These are phyloP conservation scores for Plectus sambesii DNA, from an alignment of 1,140 invertebrate species.

Conservation along the genomic window DNA sequence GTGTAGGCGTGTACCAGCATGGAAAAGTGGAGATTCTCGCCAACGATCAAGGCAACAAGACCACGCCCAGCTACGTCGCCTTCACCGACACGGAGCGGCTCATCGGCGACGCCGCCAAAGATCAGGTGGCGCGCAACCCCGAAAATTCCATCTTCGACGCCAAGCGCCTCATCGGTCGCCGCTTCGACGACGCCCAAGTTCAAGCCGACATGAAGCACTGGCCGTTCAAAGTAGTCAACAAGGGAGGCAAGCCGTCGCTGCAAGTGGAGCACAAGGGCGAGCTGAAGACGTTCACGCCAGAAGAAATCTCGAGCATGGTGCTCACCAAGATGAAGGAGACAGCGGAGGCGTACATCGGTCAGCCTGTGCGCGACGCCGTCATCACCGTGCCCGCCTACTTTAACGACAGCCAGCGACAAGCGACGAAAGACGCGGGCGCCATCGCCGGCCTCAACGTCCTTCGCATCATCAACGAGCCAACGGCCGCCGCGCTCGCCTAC, in stretches of 20 bases:
- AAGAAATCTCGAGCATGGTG: slow-evolving; percentile 34
- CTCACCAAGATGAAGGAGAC: slow-evolving; percentile 35
- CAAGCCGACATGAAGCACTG: slow-evolving; percentile 63
- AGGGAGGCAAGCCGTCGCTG: slow-evolving; percentile 27
- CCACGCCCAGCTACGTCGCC: slow-evolving; percentile 72
- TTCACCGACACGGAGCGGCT: slow-evolving; percentile 73
- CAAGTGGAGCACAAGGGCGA: slow-evolving; percentile 28
- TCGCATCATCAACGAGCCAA: slow-evolving; percentile 63
- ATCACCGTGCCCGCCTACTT: slow-evolving; percentile 50
- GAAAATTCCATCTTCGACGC: slow-evolving; percentile 77
- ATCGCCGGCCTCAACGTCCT: slow-evolving; percentile 54
- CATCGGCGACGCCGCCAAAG: slow-evolving; percentile 62
- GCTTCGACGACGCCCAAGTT: slow-evolving; percentile 58
- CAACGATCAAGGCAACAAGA: slow-evolving; percentile 75
- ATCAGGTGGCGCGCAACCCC: slow-evolving; percentile 64
- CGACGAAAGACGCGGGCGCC: slow-evolving; percentile 62
- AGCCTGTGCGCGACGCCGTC: slow-evolving; percentile 51
- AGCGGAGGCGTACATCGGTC: slow-evolving; percentile 28
- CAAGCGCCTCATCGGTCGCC: slow-evolving; percentile 54
- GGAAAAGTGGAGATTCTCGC: slow-evolving; percentile 77
- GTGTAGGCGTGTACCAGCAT: slow-evolving; percentile 51
- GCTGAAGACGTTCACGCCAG: slow-evolving; percentile 27
- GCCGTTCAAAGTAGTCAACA: slow-evolving; percentile 53
- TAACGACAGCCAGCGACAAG: slow-evolving; percentile 51
- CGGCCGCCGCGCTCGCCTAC: slow-evolving; percentile 46